Percentiles rank a stretch among this genome's conserved stretches.
Evolutionary conservation across 1,140 invertebrate genomes (phyloP).

Genomic region (Drosophila lacteicornis): DNA sequence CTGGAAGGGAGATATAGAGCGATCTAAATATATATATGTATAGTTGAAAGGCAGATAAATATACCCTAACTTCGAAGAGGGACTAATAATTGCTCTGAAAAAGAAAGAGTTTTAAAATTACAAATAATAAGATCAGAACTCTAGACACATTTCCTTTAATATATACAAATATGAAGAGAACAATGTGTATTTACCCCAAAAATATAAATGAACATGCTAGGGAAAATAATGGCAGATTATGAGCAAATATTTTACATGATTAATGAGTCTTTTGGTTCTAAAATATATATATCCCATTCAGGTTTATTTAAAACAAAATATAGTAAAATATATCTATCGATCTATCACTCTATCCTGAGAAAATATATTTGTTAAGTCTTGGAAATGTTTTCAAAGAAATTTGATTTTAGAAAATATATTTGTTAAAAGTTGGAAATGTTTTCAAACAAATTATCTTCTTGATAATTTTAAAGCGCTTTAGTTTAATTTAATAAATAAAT

Average conservation of each 20-base stretch:
- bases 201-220: background rate
- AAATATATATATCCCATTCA: background rate
- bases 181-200: background rate
- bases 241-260: slow-evolving; percentile 7
- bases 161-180: too few relatives aligned
- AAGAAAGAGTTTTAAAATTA: too few relatives aligned
- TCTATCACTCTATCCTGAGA: background rate
- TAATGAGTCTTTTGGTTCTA: background rate
- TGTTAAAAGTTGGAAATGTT: too few relatives aligned
- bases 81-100: too few relatives aligned
- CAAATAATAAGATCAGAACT: background rate
- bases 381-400: too few relatives aligned
- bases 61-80: background rate
- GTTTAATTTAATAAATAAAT: too few relatives aligned
- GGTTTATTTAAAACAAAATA: background rate
- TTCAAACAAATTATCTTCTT: too few relatives aligned
- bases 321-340: background rate
- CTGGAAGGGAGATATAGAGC: slow-evolving; percentile 5
- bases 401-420: too few relatives aligned
- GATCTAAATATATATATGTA: background rate
- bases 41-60: too few relatives aligned
- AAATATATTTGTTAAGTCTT: too few relatives aligned
- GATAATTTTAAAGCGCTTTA: too few relatives aligned
- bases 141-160: background rate
- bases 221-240: background rate